Conservation (phyloP, 2,888 invertebrate genomes). For the Scaptomyza caliginosa region DNA sequence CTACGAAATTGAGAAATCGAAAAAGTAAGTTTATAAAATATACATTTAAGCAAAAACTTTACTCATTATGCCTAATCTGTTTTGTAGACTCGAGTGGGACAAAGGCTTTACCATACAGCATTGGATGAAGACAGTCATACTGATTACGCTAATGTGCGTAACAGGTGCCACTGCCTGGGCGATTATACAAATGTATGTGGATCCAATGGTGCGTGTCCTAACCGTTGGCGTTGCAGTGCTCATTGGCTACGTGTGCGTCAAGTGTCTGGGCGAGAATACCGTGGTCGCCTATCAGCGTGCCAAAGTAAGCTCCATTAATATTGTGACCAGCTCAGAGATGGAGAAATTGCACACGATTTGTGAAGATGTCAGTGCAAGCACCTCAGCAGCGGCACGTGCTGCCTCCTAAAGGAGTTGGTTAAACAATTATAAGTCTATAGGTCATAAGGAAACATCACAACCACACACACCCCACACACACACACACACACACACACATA, state of each 20-base stretch:
- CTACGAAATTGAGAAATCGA: constrained; percentile 91
- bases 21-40: constrained; percentile 84
- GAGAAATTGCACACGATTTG: constrained; percentile 84
- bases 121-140: constrained; percentile 92
- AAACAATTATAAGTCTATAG: constrained; percentile 3
- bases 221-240: constrained; percentile 92
- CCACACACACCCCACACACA: too few relatives aligned
- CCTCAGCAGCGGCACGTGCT: constrained; percentile 40
- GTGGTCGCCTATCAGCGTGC: constrained; percentile 96
- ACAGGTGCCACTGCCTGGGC: constrained; percentile 92
- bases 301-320: constrained; percentile 93
- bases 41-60: not conserved
- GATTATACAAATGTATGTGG: constrained; percentile 90
- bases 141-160: constrained; percentile 91
- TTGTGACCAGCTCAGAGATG: constrained; percentile 85
- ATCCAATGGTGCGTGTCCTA: constrained; percentile 91
- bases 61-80: too few relatives aligned
- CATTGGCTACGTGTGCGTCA: constrained; percentile 93
- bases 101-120: constrained; percentile 92
- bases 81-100: constrained; percentile 90
- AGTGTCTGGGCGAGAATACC: constrained; percentile 94
- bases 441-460: constrained; percentile 35
- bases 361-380: constrained; percentile 80
- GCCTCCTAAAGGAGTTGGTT: constrained; percentile 39
- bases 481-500: constrained; percentile 11